These are phyloP conservation scores for Drosophila pandora DNA, from an alignment of 1,140 invertebrate genomes.

Conservation along the genomic window DNA sequence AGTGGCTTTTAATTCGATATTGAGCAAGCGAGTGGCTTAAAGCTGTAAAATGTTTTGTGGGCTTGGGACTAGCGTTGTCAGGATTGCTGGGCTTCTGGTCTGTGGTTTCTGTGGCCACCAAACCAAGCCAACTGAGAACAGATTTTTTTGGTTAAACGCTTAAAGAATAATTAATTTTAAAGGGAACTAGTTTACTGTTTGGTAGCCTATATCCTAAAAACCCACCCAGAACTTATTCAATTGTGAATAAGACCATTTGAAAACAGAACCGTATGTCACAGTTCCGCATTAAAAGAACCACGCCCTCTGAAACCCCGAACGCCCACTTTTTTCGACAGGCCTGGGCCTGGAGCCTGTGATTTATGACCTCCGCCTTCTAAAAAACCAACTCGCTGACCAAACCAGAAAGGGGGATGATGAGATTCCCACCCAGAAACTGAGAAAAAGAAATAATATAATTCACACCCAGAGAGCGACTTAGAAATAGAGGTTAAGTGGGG, in stretches of 20 bases:
- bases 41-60: slow-evolving; percentile 33
- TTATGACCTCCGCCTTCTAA: slow-evolving; percentile 46
- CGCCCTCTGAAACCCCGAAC: slow-evolving; percentile 20
- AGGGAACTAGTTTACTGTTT: too few species aligned
- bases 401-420: slow-evolving; percentile 31
- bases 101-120: slow-evolving; percentile 36
- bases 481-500: slow-evolving; percentile 51
- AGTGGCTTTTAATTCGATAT: slow-evolving; percentile 64
- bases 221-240: slow-evolving; percentile 27
- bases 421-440: slow-evolving; percentile 20
- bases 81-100: slow-evolving; percentile 14
- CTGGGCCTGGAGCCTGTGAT: slow-evolving; percentile 32
- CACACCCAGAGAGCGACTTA: slow-evolving; percentile 44
- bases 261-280: slow-evolving; percentile 46
- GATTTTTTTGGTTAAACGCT: slow-evolving; percentile 3
- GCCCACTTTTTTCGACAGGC: slow-evolving; percentile 16
- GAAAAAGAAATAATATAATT: slow-evolving; percentile 55
- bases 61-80: slow-evolving; percentile 12
- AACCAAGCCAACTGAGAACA: slow-evolving; percentile 13
- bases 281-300: slow-evolving; percentile 23
- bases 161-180: background rate
- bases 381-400: slow-evolving; percentile 63
- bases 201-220: too few species aligned
- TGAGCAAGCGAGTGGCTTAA: slow-evolving; percentile 24
- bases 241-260: slow-evolving; percentile 19